phyloP scores from a whole-genome alignment of 2,113 vertebrate genomes.

The Thymallus thymallus region DNA sequence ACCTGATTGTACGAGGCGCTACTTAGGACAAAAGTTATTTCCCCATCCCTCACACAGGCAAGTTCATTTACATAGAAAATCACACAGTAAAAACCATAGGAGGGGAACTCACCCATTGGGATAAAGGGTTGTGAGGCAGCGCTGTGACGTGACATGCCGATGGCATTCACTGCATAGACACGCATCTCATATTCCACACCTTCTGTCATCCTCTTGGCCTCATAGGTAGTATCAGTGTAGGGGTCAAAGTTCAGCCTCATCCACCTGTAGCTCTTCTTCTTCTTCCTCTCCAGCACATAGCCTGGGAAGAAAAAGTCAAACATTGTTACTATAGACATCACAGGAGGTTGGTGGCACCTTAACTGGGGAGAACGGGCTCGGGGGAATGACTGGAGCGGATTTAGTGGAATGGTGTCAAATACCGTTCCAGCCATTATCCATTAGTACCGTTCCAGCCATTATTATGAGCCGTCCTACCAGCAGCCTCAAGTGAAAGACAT shows the following conservation, averaged over 20 bases:
- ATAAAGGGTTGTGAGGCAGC: constrained; percentile 89
- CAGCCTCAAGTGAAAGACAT: no score
- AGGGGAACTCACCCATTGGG: constrained; percentile 85
- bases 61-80: background rate
- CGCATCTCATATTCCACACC: constrained; percentile 94
- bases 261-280: constrained; percentile 95
- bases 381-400: no score
- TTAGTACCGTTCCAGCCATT: no score
- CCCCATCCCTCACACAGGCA: no score
- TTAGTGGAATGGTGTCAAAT: no score
- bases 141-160: constrained; percentile 94
- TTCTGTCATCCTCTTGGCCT: constrained; percentile 94
- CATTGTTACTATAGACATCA: background rate
- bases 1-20: background rate
- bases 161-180: constrained; percentile 89
- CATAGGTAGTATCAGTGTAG: constrained; percentile 81
- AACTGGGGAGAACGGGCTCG: no score
- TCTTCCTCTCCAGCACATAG: constrained; percentile 97
- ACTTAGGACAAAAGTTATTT: no score
- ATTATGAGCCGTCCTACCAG: no score
- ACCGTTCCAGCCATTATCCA: no score
- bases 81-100: background rate
- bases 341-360: no score
- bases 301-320: constrained; percentile 67
- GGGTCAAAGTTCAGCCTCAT: constrained; percentile 98